Percentiles rank a stretch among this genome's conserved stretches.
Evolutionary conservation across 2,888 invertebrate species (phyloP).

Genomic region (Agrypnus murinus): DNA sequence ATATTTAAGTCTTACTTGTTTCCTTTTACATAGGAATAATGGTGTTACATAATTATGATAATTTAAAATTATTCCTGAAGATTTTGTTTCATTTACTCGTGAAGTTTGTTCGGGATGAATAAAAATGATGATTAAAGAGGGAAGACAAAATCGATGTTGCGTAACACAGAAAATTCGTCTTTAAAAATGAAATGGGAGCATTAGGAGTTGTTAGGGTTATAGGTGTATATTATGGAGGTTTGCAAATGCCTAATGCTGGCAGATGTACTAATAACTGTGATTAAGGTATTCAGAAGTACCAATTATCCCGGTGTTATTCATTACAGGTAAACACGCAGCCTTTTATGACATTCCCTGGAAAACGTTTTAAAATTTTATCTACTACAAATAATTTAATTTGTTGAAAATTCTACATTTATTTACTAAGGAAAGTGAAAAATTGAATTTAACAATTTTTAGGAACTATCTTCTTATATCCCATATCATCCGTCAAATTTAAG

Average conservation of each 20-base stretch:
- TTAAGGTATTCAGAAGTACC: slow-evolving; percentile 1
- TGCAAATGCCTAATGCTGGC: neutral
- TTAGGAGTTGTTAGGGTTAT: neutral
- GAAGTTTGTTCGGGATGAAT: neutral
- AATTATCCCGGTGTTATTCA: neutral
- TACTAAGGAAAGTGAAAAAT: too few species aligned
- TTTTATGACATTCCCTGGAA: neutral
- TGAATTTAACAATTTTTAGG: too few species aligned
- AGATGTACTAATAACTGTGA: slow-evolving; percentile 16
- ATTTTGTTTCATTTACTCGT: slow-evolving; percentile 10
- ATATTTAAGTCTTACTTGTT: slow-evolving; percentile 56
- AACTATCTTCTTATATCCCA: neutral
- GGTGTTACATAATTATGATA: slow-evolving; percentile 44
- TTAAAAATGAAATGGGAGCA: neutral
- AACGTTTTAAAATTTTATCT: neutral
- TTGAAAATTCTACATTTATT: neutral
- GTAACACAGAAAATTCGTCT: neutral
- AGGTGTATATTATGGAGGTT: neutral
- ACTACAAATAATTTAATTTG: neutral
- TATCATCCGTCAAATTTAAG: slow-evolving; percentile 1
- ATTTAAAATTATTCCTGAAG: slow-evolving; percentile 30
- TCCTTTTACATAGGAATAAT: slow-evolving; percentile 55
- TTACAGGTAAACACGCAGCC: neutral
- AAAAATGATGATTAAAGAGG: neutral
- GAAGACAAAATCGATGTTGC: neutral